These are phyloP conservation scores for Sardinella longiceps DNA, from an alignment of 2,797 vertebrate genomes.

Conservation along the genomic window DNA sequence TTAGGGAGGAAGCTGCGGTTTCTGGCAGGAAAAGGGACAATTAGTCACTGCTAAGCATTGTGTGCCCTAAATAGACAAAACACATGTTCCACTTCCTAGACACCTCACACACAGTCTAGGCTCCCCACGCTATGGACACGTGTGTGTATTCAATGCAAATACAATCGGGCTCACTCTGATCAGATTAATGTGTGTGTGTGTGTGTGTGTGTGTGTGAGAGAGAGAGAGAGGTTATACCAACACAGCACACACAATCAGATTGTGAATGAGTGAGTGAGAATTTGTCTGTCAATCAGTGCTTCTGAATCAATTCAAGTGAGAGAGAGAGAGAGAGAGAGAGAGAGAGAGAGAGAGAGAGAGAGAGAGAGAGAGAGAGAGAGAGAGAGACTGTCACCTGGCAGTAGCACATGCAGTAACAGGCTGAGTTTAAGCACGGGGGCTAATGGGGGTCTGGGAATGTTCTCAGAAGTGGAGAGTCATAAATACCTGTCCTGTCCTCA, in stretches of 20 bases:
- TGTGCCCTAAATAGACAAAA: slow-evolving; percentile 68
- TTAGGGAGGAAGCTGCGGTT: slow-evolving; percentile 69
- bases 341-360: neutral
- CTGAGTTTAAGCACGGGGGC: slow-evolving; percentile 69
- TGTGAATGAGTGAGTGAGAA: neutral
- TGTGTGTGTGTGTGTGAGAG: too few species aligned
- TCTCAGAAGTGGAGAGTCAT: slow-evolving; percentile 67
- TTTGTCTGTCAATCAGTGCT: neutral
- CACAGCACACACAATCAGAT: neutral
- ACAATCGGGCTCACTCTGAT: too few species aligned
- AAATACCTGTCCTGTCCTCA: slow-evolving; percentile 61
- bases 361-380: too few species aligned
- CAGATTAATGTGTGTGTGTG: too few species aligned
- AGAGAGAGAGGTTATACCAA: too few species aligned
- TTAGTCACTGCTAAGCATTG: slow-evolving; percentile 65
- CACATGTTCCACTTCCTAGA: slow-evolving; percentile 60
- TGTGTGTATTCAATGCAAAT: neutral
- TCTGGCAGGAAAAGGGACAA: slow-evolving; percentile 65
- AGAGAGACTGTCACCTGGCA: slow-evolving; percentile 14
- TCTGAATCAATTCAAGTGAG: neutral
- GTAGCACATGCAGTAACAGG: slow-evolving; percentile 66
- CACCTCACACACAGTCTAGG: slow-evolving; percentile 8
- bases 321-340: neutral
- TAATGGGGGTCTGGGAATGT: slow-evolving; percentile 68
- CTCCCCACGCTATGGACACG: slow-evolving; percentile 26